These are phyloP conservation scores for Neoaliturus tenellus DNA, from an alignment of 2,888 invertebrate genomes.

Conservation along the genomic window DNA sequence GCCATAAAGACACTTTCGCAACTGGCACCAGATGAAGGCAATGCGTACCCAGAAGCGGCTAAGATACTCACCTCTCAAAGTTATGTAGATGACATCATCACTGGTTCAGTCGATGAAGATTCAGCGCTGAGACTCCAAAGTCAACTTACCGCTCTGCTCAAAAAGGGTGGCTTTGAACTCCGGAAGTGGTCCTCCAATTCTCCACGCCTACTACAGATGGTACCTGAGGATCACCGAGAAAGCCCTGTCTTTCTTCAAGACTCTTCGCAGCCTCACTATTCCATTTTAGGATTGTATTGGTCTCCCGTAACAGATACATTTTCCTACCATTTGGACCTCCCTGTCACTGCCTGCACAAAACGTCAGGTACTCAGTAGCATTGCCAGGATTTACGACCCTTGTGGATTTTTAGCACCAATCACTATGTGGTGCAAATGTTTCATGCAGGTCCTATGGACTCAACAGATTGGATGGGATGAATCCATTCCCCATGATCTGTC, in stretches of 20 bases:
- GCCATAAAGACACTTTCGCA: constrained; percentile 61
- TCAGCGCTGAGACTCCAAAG: neutral
- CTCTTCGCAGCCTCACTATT: neutral
- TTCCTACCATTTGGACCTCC: neutral
- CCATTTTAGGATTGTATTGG: constrained; percentile 15
- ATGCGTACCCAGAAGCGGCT: constrained; percentile 57
- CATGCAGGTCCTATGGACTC: neutral
- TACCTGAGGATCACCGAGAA: neutral
- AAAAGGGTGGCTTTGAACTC: constrained; percentile 43
- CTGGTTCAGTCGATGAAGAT: constrained; percentile 36
- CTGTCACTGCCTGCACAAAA: neutral
- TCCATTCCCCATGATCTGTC: neutral
- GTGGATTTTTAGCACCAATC: neutral
- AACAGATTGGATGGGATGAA: constrained; percentile 1
- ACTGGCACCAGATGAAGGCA: constrained; percentile 58
- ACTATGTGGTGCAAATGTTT: constrained; percentile 2
- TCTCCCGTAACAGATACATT: neutral
- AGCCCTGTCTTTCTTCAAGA: neutral
- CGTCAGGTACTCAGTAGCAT: neutral
- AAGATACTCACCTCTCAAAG: constrained; percentile 55
- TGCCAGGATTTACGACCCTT: constrained; percentile 23
- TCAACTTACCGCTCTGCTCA: neutral
- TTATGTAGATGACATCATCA: constrained; percentile 65
- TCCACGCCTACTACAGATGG: neutral
- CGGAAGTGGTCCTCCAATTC: constrained; percentile 40